phyloP scores from a whole-genome alignment of 2,888 invertebrate genomes.

The Allophyes oxyacanthae region DNA sequence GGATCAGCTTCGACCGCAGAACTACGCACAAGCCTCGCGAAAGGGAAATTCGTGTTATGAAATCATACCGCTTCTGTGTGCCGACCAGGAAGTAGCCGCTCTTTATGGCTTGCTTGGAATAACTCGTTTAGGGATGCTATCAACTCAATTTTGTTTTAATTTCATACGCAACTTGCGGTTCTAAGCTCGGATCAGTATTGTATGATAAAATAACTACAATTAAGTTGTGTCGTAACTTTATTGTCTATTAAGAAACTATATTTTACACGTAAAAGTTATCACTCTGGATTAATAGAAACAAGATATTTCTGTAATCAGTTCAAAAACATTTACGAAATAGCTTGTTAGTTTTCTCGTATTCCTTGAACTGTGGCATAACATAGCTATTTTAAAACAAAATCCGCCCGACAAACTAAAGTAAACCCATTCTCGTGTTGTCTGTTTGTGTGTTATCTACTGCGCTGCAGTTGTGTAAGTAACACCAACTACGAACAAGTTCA shows the following conservation, averaged over 20 bases:
- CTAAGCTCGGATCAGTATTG: slow-evolving; percentile 46
- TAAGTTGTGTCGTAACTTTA: slow-evolving; percentile 30
- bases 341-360: slow-evolving; percentile 33
- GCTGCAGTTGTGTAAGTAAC: slow-evolving; percentile 71
- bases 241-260: slow-evolving; percentile 32
- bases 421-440: slow-evolving; percentile 56
- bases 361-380: slow-evolving; percentile 43
- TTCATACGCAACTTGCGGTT: slow-evolving; percentile 53
- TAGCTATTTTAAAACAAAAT: slow-evolving; percentile 49
- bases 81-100: slow-evolving; percentile 72
- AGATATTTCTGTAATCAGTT: slow-evolving; percentile 21
- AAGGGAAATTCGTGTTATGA: slow-evolving; percentile 85
- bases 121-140: slow-evolving; percentile 73
- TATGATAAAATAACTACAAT: slow-evolving; percentile 43
- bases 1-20: slow-evolving; percentile 65
- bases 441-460: slow-evolving; percentile 71
- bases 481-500: slow-evolving; percentile 76
- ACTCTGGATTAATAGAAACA: slow-evolving; percentile 2
- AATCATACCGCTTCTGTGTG: slow-evolving; percentile 77
- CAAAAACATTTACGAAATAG: slow-evolving; percentile 27
- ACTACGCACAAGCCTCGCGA: slow-evolving; percentile 68
- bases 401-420: slow-evolving; percentile 49
- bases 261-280: slow-evolving; percentile 32
- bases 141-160: slow-evolving; percentile 71
- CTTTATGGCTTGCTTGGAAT: slow-evolving; percentile 73